Evolutionary conservation across 2,113 vertebrate species (phyloP).

Genomic region (Xyliphius kryptos): DNA sequence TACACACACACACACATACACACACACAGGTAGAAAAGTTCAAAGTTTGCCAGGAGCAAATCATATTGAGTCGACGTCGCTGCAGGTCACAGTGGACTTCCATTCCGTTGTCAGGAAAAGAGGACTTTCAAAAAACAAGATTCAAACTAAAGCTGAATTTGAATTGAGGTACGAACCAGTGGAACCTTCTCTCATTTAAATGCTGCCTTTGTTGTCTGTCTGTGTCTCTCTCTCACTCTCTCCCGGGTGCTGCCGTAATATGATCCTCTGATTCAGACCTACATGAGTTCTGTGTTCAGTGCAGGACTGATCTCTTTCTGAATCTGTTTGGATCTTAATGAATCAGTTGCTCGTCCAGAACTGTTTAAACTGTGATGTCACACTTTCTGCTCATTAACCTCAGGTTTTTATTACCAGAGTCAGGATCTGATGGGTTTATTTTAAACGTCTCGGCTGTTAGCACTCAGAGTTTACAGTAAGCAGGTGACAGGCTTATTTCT

Average conservation of each 20-base stretch:
- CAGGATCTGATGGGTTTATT: no score
- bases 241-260: not conserved
- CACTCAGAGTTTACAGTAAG: no score
- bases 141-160: constrained; percentile 20
- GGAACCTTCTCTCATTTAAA: constrained; percentile 29
- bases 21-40: constrained; percentile 28
- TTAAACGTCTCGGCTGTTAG: no score
- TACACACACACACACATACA: constrained; percentile 15
- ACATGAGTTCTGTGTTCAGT: constrained; percentile 11
- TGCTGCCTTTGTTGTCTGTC: constrained; percentile 34
- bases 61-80: constrained; percentile 23
- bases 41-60: constrained; percentile 31
- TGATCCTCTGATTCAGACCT: constrained; percentile 27
- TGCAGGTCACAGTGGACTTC: constrained; percentile 21
- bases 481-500: no score
- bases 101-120: constrained; percentile 33
- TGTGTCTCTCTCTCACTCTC: not conserved
- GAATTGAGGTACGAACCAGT: constrained; percentile 38
- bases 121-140: not conserved
- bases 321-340: constrained; percentile 1
- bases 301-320: constrained; percentile 9
- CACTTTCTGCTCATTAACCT: no score
- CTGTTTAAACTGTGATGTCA: no score
- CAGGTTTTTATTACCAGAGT: no score
- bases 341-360: no score